These are phyloP conservation scores for Vultur gryphus DNA, from an alignment of 2,797 vertebrate species.

Conservation along the genomic window DNA sequence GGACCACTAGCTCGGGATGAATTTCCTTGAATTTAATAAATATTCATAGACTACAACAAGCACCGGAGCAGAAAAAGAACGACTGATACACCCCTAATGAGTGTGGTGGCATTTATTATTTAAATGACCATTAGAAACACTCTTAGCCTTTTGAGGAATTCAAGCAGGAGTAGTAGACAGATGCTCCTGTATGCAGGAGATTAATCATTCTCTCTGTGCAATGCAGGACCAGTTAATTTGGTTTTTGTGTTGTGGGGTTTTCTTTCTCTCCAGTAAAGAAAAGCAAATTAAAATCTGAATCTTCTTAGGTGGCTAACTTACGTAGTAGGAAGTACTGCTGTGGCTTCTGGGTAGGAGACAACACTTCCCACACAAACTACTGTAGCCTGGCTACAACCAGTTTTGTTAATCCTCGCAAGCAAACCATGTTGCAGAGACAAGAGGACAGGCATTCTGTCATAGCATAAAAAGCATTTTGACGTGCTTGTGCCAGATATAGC, in stretches of 20 bases:
- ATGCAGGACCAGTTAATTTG: slow-evolving; percentile 1
- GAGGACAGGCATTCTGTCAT: background rate
- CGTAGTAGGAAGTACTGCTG: background rate
- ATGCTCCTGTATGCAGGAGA: slow-evolving; percentile 18
- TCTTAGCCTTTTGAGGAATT: slow-evolving; percentile 51
- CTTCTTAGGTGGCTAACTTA: too few relatives aligned
- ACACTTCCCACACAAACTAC: background rate
- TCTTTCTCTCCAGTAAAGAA: background rate
- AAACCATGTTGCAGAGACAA: background rate
- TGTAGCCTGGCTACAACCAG: background rate
- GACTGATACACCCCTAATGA: slow-evolving; percentile 51
- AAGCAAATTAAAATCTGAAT: background rate
- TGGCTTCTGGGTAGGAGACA: background rate
- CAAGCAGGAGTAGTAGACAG: slow-evolving; percentile 28
- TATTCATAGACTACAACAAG: slow-evolving; percentile 66
- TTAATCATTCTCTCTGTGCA: slow-evolving; percentile 20
- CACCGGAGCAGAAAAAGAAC: slow-evolving; percentile 37
- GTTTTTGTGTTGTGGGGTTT: background rate
- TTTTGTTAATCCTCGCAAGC: background rate
- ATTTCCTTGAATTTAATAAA: slow-evolving; percentile 60
- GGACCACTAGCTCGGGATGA: slow-evolving; percentile 12
- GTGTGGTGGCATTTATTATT: slow-evolving; percentile 64
- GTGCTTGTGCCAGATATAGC: background rate
- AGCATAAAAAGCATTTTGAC: background rate
- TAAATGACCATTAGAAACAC: slow-evolving; percentile 63